Evolutionary conservation across 2,888 invertebrate genomes (phyloP).

Genomic region (Taphrorychus bicolor): DNA sequence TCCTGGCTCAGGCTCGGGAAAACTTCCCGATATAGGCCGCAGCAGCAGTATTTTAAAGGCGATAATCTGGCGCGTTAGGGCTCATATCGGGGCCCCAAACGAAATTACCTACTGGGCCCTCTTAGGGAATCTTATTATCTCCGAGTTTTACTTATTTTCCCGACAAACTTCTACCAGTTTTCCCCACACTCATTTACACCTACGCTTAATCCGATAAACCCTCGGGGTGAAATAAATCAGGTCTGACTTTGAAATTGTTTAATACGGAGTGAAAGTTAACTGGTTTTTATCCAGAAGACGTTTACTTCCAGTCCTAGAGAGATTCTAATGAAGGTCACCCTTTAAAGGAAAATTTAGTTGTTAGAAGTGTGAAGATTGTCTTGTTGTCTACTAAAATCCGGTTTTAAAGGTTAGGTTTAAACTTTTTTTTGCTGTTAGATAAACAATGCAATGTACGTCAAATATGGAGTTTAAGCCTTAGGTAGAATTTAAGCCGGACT

Average conservation of each 20-base stretch:
- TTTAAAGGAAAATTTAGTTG: no score
- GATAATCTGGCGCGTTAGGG: not conserved
- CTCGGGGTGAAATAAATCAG: not conserved
- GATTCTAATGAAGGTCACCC: no score
- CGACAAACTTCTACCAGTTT: not conserved
- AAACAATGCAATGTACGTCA: no score
- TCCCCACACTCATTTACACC: constrained; percentile 17
- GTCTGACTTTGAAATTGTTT: not conserved
- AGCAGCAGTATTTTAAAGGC: not conserved
- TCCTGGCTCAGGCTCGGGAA: not conserved
- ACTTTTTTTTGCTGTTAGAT: no score
- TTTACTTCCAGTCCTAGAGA: no score
- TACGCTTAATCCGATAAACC: not conserved
- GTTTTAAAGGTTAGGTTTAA: no score
- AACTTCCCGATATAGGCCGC: no score
- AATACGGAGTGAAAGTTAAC: not conserved
- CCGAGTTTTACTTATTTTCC: constrained; percentile 11
- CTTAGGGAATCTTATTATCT: not conserved
- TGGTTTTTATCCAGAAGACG: no score
- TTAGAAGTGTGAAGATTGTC: no score
- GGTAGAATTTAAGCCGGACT: no score
- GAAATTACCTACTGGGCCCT: not conserved
- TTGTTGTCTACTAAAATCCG: no score
- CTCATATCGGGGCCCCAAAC: not conserved
- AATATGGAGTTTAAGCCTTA: no score